Base-by-base conservation (phyloP, 2,888 invertebrate genomes). In the Lasioglossum leucozonium region DNA sequence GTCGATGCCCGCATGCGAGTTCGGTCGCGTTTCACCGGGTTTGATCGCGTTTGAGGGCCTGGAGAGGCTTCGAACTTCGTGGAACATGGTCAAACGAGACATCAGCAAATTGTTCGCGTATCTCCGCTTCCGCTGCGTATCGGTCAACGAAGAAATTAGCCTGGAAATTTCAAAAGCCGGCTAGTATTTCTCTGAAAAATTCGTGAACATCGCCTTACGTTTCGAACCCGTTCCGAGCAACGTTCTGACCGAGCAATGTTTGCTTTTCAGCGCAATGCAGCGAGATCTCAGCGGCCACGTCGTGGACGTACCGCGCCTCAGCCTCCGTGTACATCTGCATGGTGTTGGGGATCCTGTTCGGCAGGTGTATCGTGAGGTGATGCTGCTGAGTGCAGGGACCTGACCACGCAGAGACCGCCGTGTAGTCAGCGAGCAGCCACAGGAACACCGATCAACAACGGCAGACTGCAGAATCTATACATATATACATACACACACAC, bases 281-380 rank as follows among this genome's bases (percentile, higher is more conserved):
- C 58, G 94, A 94, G 81, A 92, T 93, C 30, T 93, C 94, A 51
- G 92, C 93, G 74, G 93, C 94, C 80, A 91, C 92, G 69, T 92
- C 93, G 84, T 91, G 93, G 93, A 91, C 92, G 79, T 92, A 92
- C 22, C 89, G 90, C 44, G 91, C 90, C 75, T 90, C 92, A 18
- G 89, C 90, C 51, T 85, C 87, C 26, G 62, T 84, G 13, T 80
- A 91, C 90, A 86, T 90, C 58, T 82, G 91, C 47, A 88, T 92
- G 47, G 80, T 93, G 16, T 81, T 92, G 67, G 89, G 90, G 75
- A 84, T 91, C 69, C 77, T 92, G 8, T 82, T 92, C 71, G 88
- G 87, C 81, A 92, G 92, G 85, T 93, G 92, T 81, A 89, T 93
- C 81, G 89, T 91, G 87, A 94, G 94, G 93, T 94, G 94, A 94